Base-by-base conservation (phyloP, 2,888 invertebrate genomes). In the Notocelia uddmanniana region DNA sequence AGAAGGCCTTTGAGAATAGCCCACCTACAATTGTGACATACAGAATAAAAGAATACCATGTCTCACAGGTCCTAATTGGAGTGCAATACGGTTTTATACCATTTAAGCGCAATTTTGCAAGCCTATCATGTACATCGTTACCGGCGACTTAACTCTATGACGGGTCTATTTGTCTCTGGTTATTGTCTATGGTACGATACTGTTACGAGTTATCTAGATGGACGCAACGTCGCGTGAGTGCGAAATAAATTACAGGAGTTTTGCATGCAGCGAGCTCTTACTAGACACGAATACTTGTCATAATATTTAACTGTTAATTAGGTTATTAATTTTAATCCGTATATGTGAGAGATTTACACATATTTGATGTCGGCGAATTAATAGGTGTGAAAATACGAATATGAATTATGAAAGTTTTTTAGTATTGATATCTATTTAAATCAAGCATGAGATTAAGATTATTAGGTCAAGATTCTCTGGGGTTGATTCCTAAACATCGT, bases 21-120 rank as follows among this genome's bases (percentile, higher is more conserved):
- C 45, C 48, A 11, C 63, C 41, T 9, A 41, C 70, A 37, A 67
- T 71, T 71, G 71, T 60, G 66, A 59, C 66, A 71, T 52, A 54
- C 21, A 60, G 54, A 71, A 69, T 69, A 69, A 67, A 71, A 71
- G 71, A 71, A 71, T 71, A 72, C 68, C 50, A 72, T 55, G 67
- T 72, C 71, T 72, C 71, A 71, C 71, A 72, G 62, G 48, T 72
- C 62, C 72, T 62, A 68, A 68, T 60, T 72, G 67, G 68, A 55
- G 67, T 68, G 55, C 67, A 72, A 67, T 66, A 66, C 66, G 55
- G 57, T 54, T 68, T 72, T 62, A 72, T 60, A 68, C 60, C 72
- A 62, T 62, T 72, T 72, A 62, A 68, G 48, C 34, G 55, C 50
- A 60, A 67, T 72, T 62, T 68, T 72, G 72, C 72, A 72, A 72